Evolutionary conservation across 2,888 invertebrate species (phyloP), one percentile per base, ranked within the genome.

Genomic region (Heteropelma amictum): DNA sequence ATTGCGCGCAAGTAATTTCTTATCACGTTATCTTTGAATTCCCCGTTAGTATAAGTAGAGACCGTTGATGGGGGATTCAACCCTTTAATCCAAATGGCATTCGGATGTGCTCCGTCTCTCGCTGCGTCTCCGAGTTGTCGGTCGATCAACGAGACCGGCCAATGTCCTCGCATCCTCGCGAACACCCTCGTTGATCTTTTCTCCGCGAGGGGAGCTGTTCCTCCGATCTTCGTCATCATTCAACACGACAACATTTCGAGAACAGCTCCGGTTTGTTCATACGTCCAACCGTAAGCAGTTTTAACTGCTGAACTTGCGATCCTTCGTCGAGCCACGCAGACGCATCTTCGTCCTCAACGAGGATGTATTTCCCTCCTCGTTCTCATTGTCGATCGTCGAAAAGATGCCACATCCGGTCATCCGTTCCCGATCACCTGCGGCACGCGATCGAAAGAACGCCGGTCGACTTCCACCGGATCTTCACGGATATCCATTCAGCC

Each of bases 21-120:
- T 88, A 88, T 87, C 87, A 85, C 82, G 81, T 64, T 87, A 80
- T 89, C 84, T 89, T 89, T 89, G 88, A 89, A 89, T 89, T 89
- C 89, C 86, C 88, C 88, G 88, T 88, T 89, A 88, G 87, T 88
- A 87, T 89, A 89, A 89, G 89, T 89, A 89, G 88, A 88, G 88
- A 88, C 86, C 87, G 85, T 87, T 86, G 87, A 86, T 85, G 88
- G 85, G 86, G 79, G 78, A 85, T 85, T 87, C 88, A 86, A 88
- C 87, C 88, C 85, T 87, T 87, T 87, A 86, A 40, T 88, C 88
- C 87, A 87, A 89, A 85, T 88, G 88, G 88, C 88, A 88, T 86
- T 88, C 87, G 88, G 88, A 86, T 88, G 87, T 86, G 83, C 85
- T 84, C 84, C 84, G 63, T 87, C 86, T 58, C 58, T 64, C 58